These are phyloP conservation scores for Leptatherina wallacei DNA, from an alignment of 2,797 vertebrate species.

Conservation along the genomic window DNA sequence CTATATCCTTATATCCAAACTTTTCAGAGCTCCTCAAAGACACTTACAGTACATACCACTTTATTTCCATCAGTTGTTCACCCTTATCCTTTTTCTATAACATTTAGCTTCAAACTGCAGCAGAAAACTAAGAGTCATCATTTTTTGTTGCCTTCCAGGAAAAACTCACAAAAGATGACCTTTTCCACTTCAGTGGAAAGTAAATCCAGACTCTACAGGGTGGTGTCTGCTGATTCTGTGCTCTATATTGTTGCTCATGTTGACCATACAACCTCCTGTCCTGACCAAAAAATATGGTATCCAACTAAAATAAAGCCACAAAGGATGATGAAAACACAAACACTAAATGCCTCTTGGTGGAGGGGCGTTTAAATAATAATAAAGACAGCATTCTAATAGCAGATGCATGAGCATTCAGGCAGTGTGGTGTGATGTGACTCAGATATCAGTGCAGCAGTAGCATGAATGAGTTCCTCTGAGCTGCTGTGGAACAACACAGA, in stretches of 20 bases:
- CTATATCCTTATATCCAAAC: slow-evolving; percentile 7
- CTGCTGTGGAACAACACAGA: slow-evolving; percentile 37
- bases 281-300: not conserved
- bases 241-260: slow-evolving; percentile 50
- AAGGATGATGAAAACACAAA: slow-evolving; percentile 45
- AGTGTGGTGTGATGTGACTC: slow-evolving; percentile 27
- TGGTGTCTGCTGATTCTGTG: slow-evolving; percentile 63
- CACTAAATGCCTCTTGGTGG: slow-evolving; percentile 58
- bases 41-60: slow-evolving; percentile 7
- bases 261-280: slow-evolving; percentile 51
- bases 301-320: slow-evolving; percentile 44
- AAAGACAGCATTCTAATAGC: slow-evolving; percentile 55
- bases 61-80: slow-evolving; percentile 13
- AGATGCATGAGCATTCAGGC: slow-evolving; percentile 34
- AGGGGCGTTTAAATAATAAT: slow-evolving; percentile 61
- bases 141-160: slow-evolving; percentile 60
- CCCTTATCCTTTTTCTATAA: slow-evolving; percentile 9
- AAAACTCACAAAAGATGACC: slow-evolving; percentile 71
- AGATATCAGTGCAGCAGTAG: slow-evolving; percentile 37
- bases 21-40: slow-evolving; percentile 32
- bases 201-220: slow-evolving; percentile 48
- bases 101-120: slow-evolving; percentile 49
- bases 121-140: slow-evolving; percentile 51
- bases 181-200: slow-evolving; percentile 73
- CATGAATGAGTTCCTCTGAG: slow-evolving; percentile 53